Evolutionary conservation across 2,888 invertebrate genomes (phyloP).

Genomic region (Plemyria rubiginata): DNA sequence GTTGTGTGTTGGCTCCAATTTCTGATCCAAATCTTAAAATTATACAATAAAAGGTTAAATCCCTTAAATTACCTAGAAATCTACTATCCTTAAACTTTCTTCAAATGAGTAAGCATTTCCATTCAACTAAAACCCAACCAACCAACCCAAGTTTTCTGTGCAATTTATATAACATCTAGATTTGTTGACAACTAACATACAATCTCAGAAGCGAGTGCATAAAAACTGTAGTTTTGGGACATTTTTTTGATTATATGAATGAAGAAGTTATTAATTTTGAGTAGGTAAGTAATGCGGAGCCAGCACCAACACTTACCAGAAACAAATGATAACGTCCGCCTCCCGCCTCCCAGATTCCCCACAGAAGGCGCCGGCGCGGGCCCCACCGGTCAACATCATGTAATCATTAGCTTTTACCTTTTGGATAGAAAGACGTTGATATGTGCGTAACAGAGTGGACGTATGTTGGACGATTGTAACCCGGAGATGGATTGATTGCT

Average conservation of each 20-base stretch:
- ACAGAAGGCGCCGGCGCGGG: slow-evolving; percentile 25
- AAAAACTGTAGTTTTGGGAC: no score
- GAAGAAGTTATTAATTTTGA: background rate
- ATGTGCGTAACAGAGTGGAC: slow-evolving; percentile 83
- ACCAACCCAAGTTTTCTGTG: no score
- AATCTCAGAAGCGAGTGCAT: no score
- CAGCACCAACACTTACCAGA: slow-evolving; percentile 22
- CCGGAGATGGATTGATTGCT: slow-evolving; percentile 55
- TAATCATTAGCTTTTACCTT: slow-evolving; percentile 59
- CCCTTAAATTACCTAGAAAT: no score
- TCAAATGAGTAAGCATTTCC: no score
- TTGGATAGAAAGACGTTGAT: slow-evolving; percentile 79
- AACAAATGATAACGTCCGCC: slow-evolving; percentile 28
- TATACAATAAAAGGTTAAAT: background rate
- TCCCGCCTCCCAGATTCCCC: slow-evolving; percentile 33
- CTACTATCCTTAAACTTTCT: no score
- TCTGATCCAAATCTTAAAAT: background rate
- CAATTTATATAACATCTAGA: no score
- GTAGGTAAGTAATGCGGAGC: slow-evolving; percentile 44
- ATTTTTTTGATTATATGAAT: background rate
- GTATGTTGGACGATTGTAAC: slow-evolving; percentile 55
- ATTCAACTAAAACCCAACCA: no score
- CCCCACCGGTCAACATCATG: slow-evolving; percentile 44
- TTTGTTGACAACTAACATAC: no score
- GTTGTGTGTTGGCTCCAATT: slow-evolving; percentile 28